Evolutionary conservation across 2,797 vertebrate genomes (phyloP).

Genomic region (Melanotaenia pygmaea): DNA sequence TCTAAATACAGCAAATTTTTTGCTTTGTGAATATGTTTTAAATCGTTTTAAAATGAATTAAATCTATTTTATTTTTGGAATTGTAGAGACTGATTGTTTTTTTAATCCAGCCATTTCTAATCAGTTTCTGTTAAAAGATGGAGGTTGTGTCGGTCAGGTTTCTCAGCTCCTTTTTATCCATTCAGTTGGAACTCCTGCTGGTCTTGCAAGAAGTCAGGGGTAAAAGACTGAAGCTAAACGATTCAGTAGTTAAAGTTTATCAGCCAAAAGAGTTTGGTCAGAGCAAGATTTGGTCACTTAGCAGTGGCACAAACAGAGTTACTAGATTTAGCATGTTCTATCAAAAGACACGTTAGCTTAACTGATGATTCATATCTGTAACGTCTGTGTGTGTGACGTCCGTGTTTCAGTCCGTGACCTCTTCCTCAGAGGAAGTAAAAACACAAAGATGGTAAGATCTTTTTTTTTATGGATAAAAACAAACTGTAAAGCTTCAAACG

Average conservation of each 20-base stretch:
- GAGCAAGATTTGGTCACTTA: not conserved
- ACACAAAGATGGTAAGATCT: too few relatives aligned
- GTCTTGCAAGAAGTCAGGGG: not conserved
- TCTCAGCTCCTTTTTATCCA: not conserved
- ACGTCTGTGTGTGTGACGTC: not conserved
- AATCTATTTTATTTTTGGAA: not conserved
- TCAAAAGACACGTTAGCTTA: not conserved
- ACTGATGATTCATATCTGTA: not conserved
- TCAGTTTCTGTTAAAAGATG: not conserved
- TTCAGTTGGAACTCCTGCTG: not conserved
- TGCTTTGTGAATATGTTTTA: constrained; percentile 8
- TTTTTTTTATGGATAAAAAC: not conserved
- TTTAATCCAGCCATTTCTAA: not conserved
- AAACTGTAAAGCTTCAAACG: not conserved
- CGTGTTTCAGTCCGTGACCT: not conserved
- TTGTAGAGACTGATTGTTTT: not conserved
- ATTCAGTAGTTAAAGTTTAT: not conserved
- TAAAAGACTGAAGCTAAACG: not conserved
- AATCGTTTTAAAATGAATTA: not conserved
- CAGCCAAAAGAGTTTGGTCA: not conserved
- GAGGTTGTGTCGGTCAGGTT: not conserved
- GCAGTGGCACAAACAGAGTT: not conserved
- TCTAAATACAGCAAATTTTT: constrained; percentile 9
- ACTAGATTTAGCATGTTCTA: not conserved
- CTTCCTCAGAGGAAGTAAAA: not conserved